Evolutionary conservation across 2,888 invertebrate genomes (phyloP), one percentile per base, ranked within the genome.

Genomic region (Micoletzkya japonica): DNA sequence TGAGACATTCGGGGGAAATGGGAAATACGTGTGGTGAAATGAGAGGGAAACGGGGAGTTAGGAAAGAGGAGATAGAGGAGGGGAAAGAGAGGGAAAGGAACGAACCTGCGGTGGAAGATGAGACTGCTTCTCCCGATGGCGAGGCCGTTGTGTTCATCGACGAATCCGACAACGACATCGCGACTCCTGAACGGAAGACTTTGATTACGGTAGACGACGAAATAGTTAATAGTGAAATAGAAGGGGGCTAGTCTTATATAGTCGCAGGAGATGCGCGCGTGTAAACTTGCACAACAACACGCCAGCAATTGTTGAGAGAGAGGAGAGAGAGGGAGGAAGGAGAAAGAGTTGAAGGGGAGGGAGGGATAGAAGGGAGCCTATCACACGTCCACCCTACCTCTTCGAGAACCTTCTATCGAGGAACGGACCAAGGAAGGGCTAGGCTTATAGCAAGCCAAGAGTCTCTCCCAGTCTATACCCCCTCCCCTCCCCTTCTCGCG

Each of bases 1-100:
- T 44, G 49, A n/a, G 49, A 63, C 63, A 36, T 24, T 36, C 63
- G 50, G 49, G n/a, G 7, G 50, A 26, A 44, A 44, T 10, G 44
- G 20, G n/a, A n/a, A n/a, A n/a, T n/a, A n/a, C n/a, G n/a, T n/a
- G n/a, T n/a, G n/a, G n/a, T n/a, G n/a, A n/a, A 20, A 44, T 24
- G 59, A n/a, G 34, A 49, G 63, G 50, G 63, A 32, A 10, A 26
- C 14, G 26, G 63, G 34, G 50, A 50, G 49, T 30, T 26, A 44
- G 28, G 30, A 32, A 34, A 39, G 32, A 54, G 7, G 10, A 28
- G 20, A 36, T 52, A 28, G 64, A 26, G 50, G 50, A 34, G 17
- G n/a, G 7, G 57, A 4, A 20, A 44, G 44, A 44, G 10, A 44
- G 44, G 20, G 44, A 44, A 44, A 20, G 44, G 44, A 20, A 44